Evolutionary conservation across 2,888 invertebrate species (phyloP), one percentile per base, ranked within the genome.

Genomic region (Chrysolina oricalcia): DNA sequence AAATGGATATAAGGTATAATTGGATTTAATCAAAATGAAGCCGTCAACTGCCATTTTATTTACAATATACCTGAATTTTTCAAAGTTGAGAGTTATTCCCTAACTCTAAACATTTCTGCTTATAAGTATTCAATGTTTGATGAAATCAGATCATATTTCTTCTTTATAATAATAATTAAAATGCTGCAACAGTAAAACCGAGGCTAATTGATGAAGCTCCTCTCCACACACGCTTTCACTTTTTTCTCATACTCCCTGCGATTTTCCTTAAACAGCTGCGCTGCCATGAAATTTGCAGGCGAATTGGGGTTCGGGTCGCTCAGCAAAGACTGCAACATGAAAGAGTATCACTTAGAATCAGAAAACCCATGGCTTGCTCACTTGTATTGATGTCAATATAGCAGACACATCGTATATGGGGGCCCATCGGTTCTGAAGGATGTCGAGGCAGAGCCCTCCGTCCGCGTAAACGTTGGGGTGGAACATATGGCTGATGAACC

Each of bases 401-500:
- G 43, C 43, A 9, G 43, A 43, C 13, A 43, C 43, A 43, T 43
- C 43, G 15, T 43, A 43, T 15, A 43, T 43, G 43, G 43, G 43
- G 43, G 43, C 43, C 43, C 43, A 43, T 15, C 43, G 43, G 6
- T 48, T 48, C 48, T n/a, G 15, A 9, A 48, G 17, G 8, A 48
- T 99, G 90, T 99, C 99, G 92, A 99, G 93, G 91, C 99, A 99
- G 89, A 99, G 99, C 85, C 98, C 98, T 86, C 99, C 99, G 91
- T 99, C 98, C 73, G 98, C 98, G 90, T 99, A 99, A 71, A 99
- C 98, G 92, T 99, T 99, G 75, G 99, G 99, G 92, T 99, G 99
- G 91, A 99, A 98, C 98, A 99, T 99, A 93, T 99, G 99, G 86
- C 99, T 99, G 82, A 99, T 97, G 92, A 99, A 99, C 91, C 98